Evolutionary conservation across 2,113 vertebrate species (phyloP).

Genomic region (Probosciger aterrimus): DNA sequence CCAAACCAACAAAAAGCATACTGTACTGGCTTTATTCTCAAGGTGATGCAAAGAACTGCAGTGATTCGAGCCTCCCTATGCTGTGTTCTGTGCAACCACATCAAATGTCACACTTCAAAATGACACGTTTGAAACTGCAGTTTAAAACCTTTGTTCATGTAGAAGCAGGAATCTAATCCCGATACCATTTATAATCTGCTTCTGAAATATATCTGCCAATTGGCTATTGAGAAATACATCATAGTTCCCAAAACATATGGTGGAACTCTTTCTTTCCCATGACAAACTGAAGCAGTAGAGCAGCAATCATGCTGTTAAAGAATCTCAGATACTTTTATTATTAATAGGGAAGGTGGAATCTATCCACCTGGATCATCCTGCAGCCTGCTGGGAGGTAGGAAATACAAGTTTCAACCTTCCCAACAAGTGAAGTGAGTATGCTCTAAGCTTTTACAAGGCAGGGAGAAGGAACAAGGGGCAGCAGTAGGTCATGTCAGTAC

Average conservation of each 20-base stretch:
- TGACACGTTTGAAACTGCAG: fast-evolving
- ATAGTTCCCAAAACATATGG: background rate
- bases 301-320: background rate
- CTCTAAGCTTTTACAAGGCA: background rate
- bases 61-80: background rate
- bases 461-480: background rate
- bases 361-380: background rate
- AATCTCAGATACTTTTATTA: background rate
- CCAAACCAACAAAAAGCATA: background rate
- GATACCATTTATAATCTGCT: background rate
- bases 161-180: background rate
- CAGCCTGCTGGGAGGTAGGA: background rate
- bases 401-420: background rate
- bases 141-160: background rate
- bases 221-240: background rate
- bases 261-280: background rate
- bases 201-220: background rate
- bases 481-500: background rate
- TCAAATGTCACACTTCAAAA: background rate
- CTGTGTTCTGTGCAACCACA: background rate
- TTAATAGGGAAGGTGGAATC: background rate
- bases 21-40: background rate
- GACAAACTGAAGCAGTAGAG: background rate
- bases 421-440: background rate
- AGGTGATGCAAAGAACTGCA: background rate